Percentiles rank a stretch among this genome's conserved stretches.
Conservation (phyloP, 2,113 vertebrate genomes). For the Micronycteris hirsuta region DNA sequence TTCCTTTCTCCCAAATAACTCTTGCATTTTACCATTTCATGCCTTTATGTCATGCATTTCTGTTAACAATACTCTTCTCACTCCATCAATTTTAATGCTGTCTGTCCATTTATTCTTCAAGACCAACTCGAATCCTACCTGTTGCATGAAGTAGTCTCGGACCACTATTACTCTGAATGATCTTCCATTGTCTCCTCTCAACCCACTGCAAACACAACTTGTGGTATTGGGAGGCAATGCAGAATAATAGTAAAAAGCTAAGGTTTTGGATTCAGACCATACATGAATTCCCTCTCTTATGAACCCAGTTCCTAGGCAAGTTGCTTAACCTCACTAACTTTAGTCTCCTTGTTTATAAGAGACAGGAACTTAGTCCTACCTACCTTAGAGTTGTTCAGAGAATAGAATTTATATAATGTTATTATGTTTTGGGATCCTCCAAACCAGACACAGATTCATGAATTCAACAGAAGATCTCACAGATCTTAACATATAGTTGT, state of each 20-base stretch:
- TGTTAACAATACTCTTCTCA: neutral
- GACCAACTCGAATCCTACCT: neutral
- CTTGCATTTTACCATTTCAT: neutral
- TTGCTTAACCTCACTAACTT: neutral
- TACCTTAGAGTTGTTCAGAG: neutral
- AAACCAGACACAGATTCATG: neutral
- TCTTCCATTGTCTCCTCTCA: neutral
- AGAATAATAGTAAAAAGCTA: neutral
- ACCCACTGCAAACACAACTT: neutral
- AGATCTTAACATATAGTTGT: neutral
- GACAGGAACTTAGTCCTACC: neutral
- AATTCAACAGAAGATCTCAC: neutral
- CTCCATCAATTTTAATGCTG: neutral
- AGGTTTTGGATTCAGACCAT: neutral
- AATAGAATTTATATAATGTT: neutral
- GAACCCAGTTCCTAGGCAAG: neutral
- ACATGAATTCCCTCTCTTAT: neutral
- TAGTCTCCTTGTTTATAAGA: slow-evolving; percentile 10
- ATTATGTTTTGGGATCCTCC: neutral
- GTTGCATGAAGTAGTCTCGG: neutral
- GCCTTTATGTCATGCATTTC: neutral
- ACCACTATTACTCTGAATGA: neutral
- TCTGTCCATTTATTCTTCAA: slow-evolving; percentile 14
- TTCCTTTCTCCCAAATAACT: neutral
- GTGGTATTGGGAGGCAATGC: neutral